Evolutionary conservation across 2,797 vertebrate species (phyloP).

Genomic region (Lepilemur septentrionalis): DNA sequence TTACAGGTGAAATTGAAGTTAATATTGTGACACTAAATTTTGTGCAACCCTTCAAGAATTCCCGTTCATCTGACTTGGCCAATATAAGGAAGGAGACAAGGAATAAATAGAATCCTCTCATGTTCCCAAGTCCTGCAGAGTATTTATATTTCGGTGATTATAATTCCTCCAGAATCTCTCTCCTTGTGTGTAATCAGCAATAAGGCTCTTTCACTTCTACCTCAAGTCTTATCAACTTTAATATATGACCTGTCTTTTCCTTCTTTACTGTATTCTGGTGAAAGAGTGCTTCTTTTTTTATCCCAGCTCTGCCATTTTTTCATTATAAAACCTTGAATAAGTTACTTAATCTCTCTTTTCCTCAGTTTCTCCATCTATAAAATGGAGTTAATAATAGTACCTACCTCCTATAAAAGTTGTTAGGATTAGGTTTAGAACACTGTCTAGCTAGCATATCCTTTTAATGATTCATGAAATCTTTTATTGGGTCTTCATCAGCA

Average conservation of each 20-base stretch:
- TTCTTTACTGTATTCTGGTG: neutral
- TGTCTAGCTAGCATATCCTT: neutral
- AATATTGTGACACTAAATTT: neutral
- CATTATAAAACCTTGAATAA: neutral
- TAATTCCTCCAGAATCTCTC: neutral
- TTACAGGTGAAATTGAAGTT: slow-evolving; percentile 13
- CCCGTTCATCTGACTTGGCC: neutral
- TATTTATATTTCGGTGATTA: neutral
- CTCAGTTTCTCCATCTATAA: neutral
- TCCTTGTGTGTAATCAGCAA: neutral
- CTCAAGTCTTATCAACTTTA: neutral
- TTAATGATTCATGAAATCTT: slow-evolving; percentile 3
- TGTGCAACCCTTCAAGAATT: neutral
- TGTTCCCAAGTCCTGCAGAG: neutral
- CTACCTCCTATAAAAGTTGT: neutral
- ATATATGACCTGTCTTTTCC: neutral
- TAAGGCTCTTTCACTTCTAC: neutral
- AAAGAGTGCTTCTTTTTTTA: neutral
- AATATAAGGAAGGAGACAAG: neutral
- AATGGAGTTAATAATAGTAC: neutral
- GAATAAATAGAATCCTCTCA: neutral
- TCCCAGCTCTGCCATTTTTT: neutral
- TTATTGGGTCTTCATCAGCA: neutral
- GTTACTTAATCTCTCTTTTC: neutral
- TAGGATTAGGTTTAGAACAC: neutral